Base-by-base conservation (phyloP, 1,140 invertebrate genomes). In the Berghia stephanieae region DNA sequence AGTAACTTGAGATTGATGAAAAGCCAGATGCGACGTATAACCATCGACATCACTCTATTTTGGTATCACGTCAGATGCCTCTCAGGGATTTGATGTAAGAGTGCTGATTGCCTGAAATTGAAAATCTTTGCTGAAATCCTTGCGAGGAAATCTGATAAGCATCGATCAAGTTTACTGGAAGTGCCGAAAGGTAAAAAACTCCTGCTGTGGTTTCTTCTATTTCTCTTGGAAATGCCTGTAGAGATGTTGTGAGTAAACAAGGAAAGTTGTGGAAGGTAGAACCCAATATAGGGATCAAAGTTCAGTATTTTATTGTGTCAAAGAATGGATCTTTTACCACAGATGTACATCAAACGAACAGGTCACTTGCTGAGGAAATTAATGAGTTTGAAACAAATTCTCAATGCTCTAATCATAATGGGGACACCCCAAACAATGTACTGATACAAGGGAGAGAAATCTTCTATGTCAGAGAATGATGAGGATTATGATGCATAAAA, bases 141-240 rank as follows among this genome's bases (percentile, higher is more conserved):
- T 83, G 73, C 75, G 78, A 66, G 75, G 69, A 63, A 46, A 68
- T 69, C 82, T 81, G 2, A 81, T 79, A n/a, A 81, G 77, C 40
- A 85, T 85, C 40, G 82, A 85, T 60, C 79, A 80, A 44, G 78
- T 79, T 38, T 83, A 42, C 69, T 70, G 69, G 78, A 69, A 43
- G 63, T 38, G 5, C 24, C 74, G 16, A 18, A 42, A 6, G 42
- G 42, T n/a, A n/a, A n/a, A n/a, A n/a, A n/a, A n/a, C n/a, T n/a
- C n/a, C n/a, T n/a, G n/a, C n/a, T n/a, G n/a, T n/a, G n/a, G n/a
- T n/a, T n/a, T n/a, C n/a, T n/a, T n/a, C n/a, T n/a, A n/a, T n/a
- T n/a, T n/a, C n/a, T 52, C 52, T n/a, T 16, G 3, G 44, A 44
- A 70, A 42, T 3, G 68, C 49, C 34, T 27, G 42, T 31, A 27